Evolutionary conservation across 2,888 invertebrate species (phyloP), one percentile per base, ranked within the genome.

Genomic region (Cotesia congregata): DNA sequence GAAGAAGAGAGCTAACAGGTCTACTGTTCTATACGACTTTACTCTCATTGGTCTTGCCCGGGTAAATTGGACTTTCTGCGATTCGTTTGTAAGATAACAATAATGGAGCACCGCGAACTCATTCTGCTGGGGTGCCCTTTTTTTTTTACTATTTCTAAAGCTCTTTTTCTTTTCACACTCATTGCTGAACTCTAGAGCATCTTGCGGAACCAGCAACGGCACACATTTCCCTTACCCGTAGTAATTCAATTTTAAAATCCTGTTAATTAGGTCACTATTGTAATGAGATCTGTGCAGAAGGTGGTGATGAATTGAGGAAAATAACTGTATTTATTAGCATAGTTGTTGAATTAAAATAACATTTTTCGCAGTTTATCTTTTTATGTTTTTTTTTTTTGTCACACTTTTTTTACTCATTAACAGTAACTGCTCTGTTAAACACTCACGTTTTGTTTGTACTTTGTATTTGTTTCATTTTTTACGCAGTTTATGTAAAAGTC

Each of bases 241-340:
- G 79, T 87, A 85, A 87, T 87, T 87, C 85, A 87, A 88, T 87
- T 87, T 30, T 84, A 85, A 86, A 86, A 88, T 87, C 84, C 75
- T 81, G 75, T 82, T 85, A 86, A 87, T 88, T 86, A 83, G 86
- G 86, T 85, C 85, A 83, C 80, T 78, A 68, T 79, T 80, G 50
- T 50, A 82, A 82, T 30, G 20, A 20, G 30, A 30, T 30, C 65
- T 20, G 30, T 65, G 38, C 30, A 73, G 64, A 60, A 74, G 72
- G 77, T 30, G 72, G 77, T 79, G 71, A 80, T 79, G 81, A 81
- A 79, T 81, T 77, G 62, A 72, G 80, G 20, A 64, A 17, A 50
- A 68, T 67, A 77, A 79, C 78, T 76, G 67, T 62, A 73, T 71
- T 50, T 80, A 70, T 60, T 20, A 12, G 60, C 41, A 17, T 7